Percentiles rank a stretch among this genome's conserved stretches.
phyloP scores from a whole-genome alignment of 1,140 invertebrate genomes.

The Heterodera schachtii region DNA sequence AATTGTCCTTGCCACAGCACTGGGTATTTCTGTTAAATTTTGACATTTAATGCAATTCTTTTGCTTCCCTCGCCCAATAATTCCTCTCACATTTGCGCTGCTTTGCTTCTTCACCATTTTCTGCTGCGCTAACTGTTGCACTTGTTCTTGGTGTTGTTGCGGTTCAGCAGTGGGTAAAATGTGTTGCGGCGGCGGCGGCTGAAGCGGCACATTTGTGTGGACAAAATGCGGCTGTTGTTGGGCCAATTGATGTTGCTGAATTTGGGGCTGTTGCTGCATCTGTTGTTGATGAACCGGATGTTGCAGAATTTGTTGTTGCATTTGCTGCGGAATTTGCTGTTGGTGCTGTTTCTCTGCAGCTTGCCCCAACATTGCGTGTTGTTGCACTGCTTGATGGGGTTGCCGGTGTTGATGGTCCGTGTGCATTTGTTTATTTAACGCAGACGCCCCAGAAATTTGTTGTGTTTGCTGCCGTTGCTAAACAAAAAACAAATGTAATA shows the following conservation, averaged over 20 bases:
- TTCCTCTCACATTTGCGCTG: constrained; percentile 29
- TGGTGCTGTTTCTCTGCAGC: no score
- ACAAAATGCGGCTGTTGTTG: constrained; percentile 39
- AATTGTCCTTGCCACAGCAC: constrained; percentile 94
- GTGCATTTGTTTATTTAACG: not conserved
- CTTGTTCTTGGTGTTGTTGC: constrained; percentile 28
- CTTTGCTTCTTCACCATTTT: constrained; percentile 38
- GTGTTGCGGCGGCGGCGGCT: not conserved
- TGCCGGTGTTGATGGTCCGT: not conserved
- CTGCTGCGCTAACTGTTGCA: constrained; percentile 36
- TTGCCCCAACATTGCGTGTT: not conserved
- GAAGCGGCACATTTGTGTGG: not conserved
- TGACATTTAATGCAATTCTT: not conserved
- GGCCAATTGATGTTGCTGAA: not conserved
- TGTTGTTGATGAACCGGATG: constrained; percentile 1
- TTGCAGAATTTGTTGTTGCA: no score
- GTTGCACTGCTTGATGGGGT: not conserved
- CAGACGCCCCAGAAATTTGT: constrained; percentile 9
- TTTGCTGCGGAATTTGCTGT: no score
- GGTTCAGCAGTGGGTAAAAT: constrained; percentile 14
- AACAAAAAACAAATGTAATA: no score
- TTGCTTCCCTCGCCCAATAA: not conserved
- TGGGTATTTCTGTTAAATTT: constrained; percentile 76
- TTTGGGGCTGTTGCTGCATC: constrained; percentile 16
- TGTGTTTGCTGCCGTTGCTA: constrained; percentile 28